phyloP scores from a whole-genome alignment of 1,140 invertebrate species.

The Drosophila parabipectinata region DNA sequence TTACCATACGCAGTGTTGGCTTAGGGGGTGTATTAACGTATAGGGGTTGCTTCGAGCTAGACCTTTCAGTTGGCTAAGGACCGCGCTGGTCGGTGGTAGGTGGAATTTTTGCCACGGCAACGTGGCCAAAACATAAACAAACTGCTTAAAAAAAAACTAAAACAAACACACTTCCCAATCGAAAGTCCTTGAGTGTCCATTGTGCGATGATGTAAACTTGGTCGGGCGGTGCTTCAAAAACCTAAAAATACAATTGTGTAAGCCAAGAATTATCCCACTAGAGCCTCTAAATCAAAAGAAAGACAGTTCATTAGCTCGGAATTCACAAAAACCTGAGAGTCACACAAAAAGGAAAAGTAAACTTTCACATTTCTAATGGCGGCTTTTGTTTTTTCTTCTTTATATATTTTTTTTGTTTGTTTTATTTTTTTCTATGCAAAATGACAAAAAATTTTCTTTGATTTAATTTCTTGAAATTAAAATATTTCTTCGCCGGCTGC shows the following conservation, averaged over 20 bases:
- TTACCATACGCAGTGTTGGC: conserved; percentile 58
- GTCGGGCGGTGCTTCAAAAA: neutral
- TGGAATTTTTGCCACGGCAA: conserved; percentile 54
- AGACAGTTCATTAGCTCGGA: conserved; percentile 68
- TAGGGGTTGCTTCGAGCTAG: conserved; percentile 50
- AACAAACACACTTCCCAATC: conserved; percentile 49
- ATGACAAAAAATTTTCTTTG: conserved; percentile 68
- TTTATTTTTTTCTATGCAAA: conserved; percentile 50
- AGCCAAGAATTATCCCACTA: conserved; percentile 27
- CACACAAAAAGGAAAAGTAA: conserved; percentile 68
- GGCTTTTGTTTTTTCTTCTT: conserved; percentile 28
- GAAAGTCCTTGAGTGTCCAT: conserved; percentile 44
- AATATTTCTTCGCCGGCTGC: conserved; percentile 27
- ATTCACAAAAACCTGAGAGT: conserved; percentile 18
- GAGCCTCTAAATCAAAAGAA: conserved; percentile 23
- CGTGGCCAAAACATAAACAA: conserved; percentile 44
- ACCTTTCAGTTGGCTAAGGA: conserved; percentile 52
- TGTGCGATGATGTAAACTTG: conserved; percentile 45
- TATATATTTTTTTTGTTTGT: conserved; percentile 7
- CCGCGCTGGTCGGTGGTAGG: conserved; percentile 32
- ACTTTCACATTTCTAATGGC: conserved; percentile 78
- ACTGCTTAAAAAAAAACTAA: conserved; percentile 22
- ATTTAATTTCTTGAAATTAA: conserved; percentile 75
- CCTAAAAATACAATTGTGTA: conserved; percentile 3
- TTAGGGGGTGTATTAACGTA: conserved; percentile 27